Evolutionary conservation across 1,140 invertebrate genomes (phyloP).

Genomic region (Palaemon carinicauda): DNA sequence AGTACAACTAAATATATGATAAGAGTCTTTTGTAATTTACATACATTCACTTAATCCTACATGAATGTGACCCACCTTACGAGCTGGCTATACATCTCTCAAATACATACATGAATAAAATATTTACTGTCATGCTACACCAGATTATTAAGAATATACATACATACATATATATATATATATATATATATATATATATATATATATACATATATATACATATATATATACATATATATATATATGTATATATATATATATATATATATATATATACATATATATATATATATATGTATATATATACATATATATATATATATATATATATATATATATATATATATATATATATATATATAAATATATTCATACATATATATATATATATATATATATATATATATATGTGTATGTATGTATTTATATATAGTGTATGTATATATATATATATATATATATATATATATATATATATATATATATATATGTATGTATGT

Average conservation of each 20-base stretch:
- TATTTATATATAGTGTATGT: no score
- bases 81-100: no score
- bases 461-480: no score
- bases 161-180: constrained; percentile 2
- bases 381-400: constrained; percentile 9
- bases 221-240: constrained; percentile 1
- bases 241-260: constrained; percentile 5
- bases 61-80: no score
- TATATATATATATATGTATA: constrained; percentile 5
- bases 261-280: constrained; percentile 5
- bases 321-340: constrained; percentile 9
- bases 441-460: no score
- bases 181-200: constrained; percentile 9
- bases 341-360: constrained; percentile 9
- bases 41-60: no score
- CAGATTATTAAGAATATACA: not conserved
- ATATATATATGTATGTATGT: no score
- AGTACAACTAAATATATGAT: no score
- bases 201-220: constrained; percentile 2
- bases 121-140: no score
- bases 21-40: no score
- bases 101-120: no score
- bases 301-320: not conserved
- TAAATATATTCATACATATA: not conserved
- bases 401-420: not conserved